Evolutionary conservation across 2,888 invertebrate species (phyloP).

Genomic region (Eristalinus sepulchralis): DNA sequence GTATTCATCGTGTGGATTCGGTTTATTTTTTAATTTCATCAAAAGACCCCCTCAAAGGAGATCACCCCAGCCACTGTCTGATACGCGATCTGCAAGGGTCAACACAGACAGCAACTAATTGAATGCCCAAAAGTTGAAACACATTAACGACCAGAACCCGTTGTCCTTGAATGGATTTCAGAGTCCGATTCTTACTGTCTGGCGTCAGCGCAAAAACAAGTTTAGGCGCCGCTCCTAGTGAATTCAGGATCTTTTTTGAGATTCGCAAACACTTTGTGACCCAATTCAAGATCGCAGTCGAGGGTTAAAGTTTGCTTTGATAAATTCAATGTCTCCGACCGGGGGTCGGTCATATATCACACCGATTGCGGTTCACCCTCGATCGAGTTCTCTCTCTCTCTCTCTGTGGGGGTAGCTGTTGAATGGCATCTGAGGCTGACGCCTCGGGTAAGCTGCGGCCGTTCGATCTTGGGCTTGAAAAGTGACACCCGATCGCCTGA

Average conservation of each 20-base stretch:
- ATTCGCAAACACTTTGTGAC: slow-evolving; percentile 20
- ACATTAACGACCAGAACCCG: slow-evolving; percentile 14
- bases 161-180: slow-evolving; percentile 55
- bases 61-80: background rate
- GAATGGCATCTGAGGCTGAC: slow-evolving; percentile 35
- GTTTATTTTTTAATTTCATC: background rate
- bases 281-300: slow-evolving; percentile 35
- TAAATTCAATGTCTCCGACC: slow-evolving; percentile 19
- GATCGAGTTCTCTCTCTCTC: background rate
- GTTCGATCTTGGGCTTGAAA: slow-evolving; percentile 33
- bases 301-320: background rate
- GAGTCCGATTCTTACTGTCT: background rate
- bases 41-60: background rate
- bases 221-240: slow-evolving; percentile 39
- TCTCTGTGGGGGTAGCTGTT: slow-evolving; percentile 41
- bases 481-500: slow-evolving; percentile 10
- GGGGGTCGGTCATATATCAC: slow-evolving; percentile 44
- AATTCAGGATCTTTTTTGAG: slow-evolving; percentile 38
- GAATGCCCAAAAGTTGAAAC: slow-evolving; percentile 4
- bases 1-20: background rate
- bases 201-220: slow-evolving; percentile 33
- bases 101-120: slow-evolving; percentile 18
- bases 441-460: slow-evolving; percentile 17
- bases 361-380: slow-evolving; percentile 47
- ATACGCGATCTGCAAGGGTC: background rate